These are phyloP conservation scores for Meteorus cinctellus DNA, from an alignment of 2,888 invertebrate genomes.

Conservation along the genomic window DNA sequence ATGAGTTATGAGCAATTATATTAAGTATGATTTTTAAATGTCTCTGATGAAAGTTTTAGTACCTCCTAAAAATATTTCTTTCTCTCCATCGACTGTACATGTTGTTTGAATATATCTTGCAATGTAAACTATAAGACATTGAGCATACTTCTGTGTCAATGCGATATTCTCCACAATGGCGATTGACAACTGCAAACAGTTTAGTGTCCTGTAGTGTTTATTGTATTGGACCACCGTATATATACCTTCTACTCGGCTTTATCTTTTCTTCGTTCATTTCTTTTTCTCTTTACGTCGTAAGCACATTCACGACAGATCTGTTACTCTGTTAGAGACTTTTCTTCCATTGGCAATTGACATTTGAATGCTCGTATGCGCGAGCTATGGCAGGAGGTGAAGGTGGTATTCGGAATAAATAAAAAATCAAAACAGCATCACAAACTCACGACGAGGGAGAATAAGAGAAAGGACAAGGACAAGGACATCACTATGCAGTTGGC, in stretches of 20 bases:
- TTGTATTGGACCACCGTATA: conserved; percentile 67
- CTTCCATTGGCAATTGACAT: conserved; percentile 66
- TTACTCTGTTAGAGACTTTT: conserved; percentile 67
- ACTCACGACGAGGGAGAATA: conserved; percentile 25
- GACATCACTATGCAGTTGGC: too few relatives aligned
- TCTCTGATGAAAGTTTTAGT: too few relatives aligned
- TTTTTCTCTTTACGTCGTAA: conserved; percentile 7
- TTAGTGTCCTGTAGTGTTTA: conserved; percentile 71
- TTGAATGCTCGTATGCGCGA: conserved; percentile 66
- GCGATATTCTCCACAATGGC: conserved; percentile 55
- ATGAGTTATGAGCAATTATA: not conserved
- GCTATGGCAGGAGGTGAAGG: conserved; percentile 37
- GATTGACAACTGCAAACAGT: conserved; percentile 72
- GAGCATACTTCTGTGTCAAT: conserved; percentile 5
- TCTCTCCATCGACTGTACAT: not conserved
- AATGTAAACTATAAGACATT: conserved; percentile 32
- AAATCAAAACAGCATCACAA: conserved; percentile 47
- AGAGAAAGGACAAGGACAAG: not conserved
- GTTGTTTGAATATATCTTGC: conserved; percentile 39
- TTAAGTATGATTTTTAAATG: not conserved
- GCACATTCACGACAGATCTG: conserved; percentile 66
- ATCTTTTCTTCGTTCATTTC: conserved; percentile 16
- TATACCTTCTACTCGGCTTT: conserved; percentile 56
- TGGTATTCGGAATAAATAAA: conserved; percentile 37
- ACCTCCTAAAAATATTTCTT: not conserved